Evolutionary conservation across 2,113 vertebrate genomes (phyloP).

Genomic region (Polyodon spathula): DNA sequence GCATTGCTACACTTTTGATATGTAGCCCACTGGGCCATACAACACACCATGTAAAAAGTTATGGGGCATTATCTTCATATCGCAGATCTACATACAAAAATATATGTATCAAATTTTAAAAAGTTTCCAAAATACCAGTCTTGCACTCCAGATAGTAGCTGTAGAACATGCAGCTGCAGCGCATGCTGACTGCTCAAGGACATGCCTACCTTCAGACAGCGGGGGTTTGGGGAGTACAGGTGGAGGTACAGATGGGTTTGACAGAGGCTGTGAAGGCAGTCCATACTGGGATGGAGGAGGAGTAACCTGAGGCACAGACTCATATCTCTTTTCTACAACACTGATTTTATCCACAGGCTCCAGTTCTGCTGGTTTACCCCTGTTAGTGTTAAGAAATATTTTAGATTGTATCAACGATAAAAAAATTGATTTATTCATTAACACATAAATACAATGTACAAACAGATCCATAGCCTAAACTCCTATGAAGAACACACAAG

Average conservation of each 20-base stretch:
- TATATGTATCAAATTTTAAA: no score
- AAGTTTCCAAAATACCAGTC: no score
- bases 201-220: slow-evolving; percentile 67
- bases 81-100: no score
- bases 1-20: no score
- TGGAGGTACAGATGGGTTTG: slow-evolving; percentile 54
- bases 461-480: neutral
- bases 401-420: neutral
- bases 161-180: neutral
- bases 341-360: slow-evolving; percentile 74
- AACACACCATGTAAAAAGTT: no score
- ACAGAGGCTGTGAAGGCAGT: slow-evolving; percentile 42
- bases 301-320: slow-evolving; percentile 62
- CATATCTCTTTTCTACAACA: slow-evolving; percentile 76
- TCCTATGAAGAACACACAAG: neutral
- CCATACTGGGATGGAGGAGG: slow-evolving; percentile 69
- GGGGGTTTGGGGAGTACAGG: slow-evolving; percentile 70
- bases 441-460: neutral
- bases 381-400: slow-evolving; percentile 16
- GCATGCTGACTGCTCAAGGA: neutral
- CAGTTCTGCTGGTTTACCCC: slow-evolving; percentile 56
- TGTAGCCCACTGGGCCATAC: no score
- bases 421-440: neutral
- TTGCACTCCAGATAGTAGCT: neutral
- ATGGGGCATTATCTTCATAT: no score